phyloP scores from a whole-genome alignment of 2,113 vertebrate genomes.

The Periophthalmodon schlosseri region DNA sequence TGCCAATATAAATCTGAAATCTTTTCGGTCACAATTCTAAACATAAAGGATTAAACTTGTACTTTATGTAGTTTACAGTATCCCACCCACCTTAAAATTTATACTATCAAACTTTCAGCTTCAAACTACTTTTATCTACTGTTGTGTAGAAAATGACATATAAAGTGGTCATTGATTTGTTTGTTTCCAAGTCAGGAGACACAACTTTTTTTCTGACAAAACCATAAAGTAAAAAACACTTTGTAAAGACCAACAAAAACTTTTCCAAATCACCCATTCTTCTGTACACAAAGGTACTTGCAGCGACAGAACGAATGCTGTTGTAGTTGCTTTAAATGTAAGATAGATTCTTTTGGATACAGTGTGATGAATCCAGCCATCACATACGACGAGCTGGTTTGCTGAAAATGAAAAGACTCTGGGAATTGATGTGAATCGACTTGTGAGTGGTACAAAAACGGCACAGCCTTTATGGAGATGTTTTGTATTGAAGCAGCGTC shows the following conservation, averaged over 20 bases:
- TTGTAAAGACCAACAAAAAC: slow-evolving; percentile 6
- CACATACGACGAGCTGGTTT: slow-evolving; percentile 5
- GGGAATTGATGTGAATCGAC: slow-evolving; percentile 22
- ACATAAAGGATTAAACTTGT: no score
- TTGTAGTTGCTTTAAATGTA: slow-evolving; percentile 30
- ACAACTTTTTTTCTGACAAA: background rate
- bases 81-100: background rate
- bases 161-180: slow-evolving; percentile 11
- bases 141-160: background rate
- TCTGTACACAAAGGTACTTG: slow-evolving; percentile 30
- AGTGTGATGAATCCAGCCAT: slow-evolving; percentile 8
- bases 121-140: background rate
- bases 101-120: background rate
- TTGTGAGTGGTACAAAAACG: slow-evolving; percentile 19
- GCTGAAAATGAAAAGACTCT: slow-evolving; percentile 33
- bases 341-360: slow-evolving; percentile 21
- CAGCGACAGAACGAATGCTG: slow-evolving; percentile 22
- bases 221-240: background rate
- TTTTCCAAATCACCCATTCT: slow-evolving; percentile 35
- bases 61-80: no score
- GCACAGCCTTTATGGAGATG: slow-evolving; percentile 11
- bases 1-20: no score
- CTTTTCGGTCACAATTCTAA: no score
- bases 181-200: slow-evolving; percentile 7
- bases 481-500: slow-evolving; percentile 1